Evolutionary conservation across 2,797 vertebrate genomes (phyloP).

Genomic region (Schizopygopsis malacanthus): DNA sequence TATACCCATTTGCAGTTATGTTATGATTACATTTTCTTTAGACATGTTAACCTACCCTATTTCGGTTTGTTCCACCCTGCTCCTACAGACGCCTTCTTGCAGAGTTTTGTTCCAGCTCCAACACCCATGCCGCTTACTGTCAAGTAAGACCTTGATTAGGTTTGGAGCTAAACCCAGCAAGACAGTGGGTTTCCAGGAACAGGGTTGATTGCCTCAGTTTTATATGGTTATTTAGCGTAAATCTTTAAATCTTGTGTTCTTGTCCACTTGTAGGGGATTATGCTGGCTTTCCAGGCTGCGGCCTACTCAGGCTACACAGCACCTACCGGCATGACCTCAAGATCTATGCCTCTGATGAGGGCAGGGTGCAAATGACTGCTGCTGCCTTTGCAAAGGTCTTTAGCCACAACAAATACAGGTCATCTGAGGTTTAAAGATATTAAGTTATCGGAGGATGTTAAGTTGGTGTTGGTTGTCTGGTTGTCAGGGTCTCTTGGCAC

Average conservation of each 20-base stretch:
- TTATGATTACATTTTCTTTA: neutral
- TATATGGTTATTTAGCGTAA: neutral
- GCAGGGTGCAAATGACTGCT: conserved; percentile 98
- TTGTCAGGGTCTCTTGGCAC: conserved; percentile 90
- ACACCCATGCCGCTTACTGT: neutral
- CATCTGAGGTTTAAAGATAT: neutral
- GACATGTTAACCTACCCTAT: neutral
- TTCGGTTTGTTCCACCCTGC: neutral
- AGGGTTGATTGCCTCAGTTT: neutral
- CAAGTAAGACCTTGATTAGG: neutral
- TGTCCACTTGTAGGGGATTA: conserved; percentile 86
- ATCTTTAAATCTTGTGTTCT: conserved; percentile 1
- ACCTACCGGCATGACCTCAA: conserved; percentile 98
- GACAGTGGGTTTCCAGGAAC: neutral
- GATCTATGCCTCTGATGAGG: conserved; percentile 98
- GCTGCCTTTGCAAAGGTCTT: conserved; percentile 97
- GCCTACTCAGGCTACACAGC: conserved; percentile 94
- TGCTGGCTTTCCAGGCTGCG: conserved; percentile 96
- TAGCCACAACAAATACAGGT: neutral
- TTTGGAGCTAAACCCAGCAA: neutral
- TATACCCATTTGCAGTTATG: neutral
- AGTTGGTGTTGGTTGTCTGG: conserved; percentile 33
- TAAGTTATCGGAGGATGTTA: conserved; percentile 17
- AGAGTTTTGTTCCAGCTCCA: neutral
- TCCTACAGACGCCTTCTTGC: neutral